Conservation (phyloP, 2,797 vertebrate species). For the Manis javanica region DNA sequence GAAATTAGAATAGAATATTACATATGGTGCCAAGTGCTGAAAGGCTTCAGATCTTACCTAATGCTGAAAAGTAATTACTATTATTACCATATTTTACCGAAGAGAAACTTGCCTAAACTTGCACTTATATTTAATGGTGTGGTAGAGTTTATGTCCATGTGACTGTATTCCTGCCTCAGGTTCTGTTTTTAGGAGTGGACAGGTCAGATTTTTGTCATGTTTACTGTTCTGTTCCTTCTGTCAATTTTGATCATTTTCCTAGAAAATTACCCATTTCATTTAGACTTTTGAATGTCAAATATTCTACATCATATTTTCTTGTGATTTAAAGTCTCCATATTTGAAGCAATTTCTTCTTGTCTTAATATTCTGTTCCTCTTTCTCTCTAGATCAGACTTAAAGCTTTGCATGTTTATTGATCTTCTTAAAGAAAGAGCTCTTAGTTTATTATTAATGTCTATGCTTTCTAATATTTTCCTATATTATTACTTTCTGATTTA, state of each 20-base stretch:
- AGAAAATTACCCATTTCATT: not conserved
- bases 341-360: not conserved
- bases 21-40: not conserved
- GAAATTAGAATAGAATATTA: not conserved
- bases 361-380: not conserved
- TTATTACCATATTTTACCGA: not conserved
- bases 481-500: constrained; percentile 6
- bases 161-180: no score
- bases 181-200: not conserved
- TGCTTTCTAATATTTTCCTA: not conserved
- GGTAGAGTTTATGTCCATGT: not conserved
- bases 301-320: not conserved
- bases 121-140: not conserved
- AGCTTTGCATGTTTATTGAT: not conserved
- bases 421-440: not conserved
- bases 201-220: not conserved
- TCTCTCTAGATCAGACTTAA: not conserved
- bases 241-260: not conserved
- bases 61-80: not conserved
- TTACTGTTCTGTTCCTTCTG: not conserved
- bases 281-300: constrained; percentile 7
- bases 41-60: not conserved
- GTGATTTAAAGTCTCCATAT: not conserved
- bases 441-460: constrained; percentile 12
- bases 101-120: not conserved